A percentile compares a stretch with the other conserved stretches of the same genome.
Conservation (phyloP, 1,140 invertebrate species). For the Panonychus citri region DNA sequence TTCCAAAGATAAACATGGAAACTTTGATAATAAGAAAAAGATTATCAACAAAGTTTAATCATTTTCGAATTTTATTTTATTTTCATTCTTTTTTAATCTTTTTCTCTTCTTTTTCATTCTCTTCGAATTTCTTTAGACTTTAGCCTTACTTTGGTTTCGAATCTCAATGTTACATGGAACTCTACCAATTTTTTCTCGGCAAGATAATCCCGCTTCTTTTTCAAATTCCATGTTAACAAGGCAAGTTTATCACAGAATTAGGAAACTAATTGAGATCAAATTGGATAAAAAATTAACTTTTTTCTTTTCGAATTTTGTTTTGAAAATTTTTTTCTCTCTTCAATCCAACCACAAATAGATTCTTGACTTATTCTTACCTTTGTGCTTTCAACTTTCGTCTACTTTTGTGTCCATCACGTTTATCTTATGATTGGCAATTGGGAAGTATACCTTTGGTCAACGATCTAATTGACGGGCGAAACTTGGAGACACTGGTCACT, state of each 20-base stretch:
- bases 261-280: no score
- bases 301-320: not conserved
- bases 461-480: constrained; percentile 24
- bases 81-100: no score
- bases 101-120: not conserved
- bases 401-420: constrained; percentile 24
- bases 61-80: no score
- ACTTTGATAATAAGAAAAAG: no score
- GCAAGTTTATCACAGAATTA: not conserved
- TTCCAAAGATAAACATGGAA: no score
- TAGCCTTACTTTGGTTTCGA: constrained; percentile 1
- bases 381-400: constrained; percentile 29
- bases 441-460: constrained; percentile 28
- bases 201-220: constrained; percentile 72
- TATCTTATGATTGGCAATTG: constrained; percentile 35
- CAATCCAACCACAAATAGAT: constrained; percentile 15
- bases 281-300: no score
- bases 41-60: no score
- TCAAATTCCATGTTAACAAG: constrained; percentile 12
- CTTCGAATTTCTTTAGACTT: not conserved
- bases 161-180: constrained; percentile 42
- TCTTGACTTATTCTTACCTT: constrained; percentile 29
- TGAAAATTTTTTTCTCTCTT: not conserved
- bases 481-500: constrained; percentile 17
- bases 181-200: constrained; percentile 53